Conservation (phyloP, 2,797 vertebrate genomes). For the Chlorospingus flavigularis region DNA sequence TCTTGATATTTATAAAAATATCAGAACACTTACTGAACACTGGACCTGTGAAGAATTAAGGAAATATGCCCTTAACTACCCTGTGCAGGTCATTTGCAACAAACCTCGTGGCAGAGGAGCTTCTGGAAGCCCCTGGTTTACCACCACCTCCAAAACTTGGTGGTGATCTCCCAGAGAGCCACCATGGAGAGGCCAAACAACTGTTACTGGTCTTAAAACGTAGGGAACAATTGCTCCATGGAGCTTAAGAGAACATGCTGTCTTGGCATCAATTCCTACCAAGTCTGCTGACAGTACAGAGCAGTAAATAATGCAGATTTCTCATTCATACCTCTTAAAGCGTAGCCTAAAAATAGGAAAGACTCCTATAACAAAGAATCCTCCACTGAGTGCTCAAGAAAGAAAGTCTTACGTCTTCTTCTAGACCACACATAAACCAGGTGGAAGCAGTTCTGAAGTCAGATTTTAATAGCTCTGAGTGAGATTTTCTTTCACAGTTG, state of each 20-base stretch:
- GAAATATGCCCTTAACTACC: not conserved
- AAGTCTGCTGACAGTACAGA: not conserved
- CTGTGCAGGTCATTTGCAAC: not conserved
- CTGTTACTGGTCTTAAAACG: not conserved
- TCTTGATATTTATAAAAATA: not conserved
- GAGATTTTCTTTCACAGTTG: not conserved
- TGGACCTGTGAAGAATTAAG: not conserved
- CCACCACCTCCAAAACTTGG: not conserved
- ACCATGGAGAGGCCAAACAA: fast-evolving
- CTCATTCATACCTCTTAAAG: not conserved
- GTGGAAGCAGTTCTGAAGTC: not conserved
- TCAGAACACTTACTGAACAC: not conserved
- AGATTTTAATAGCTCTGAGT: not conserved
- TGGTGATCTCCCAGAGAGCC: not conserved
- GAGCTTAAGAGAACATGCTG: not conserved
- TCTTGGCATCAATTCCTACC: not conserved
- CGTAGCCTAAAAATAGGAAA: not conserved
- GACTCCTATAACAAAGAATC: not conserved
- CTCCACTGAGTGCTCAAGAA: not conserved
- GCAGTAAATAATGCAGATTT: not conserved
- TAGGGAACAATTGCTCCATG: not conserved
- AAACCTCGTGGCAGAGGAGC: not conserved
- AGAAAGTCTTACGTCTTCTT: not conserved
- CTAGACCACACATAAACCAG: not conserved
- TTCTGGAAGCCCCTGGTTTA: not conserved